These are phyloP conservation scores for Temnothorax nylanderi DNA, from an alignment of 1,140 invertebrate species.

Conservation along the genomic window DNA sequence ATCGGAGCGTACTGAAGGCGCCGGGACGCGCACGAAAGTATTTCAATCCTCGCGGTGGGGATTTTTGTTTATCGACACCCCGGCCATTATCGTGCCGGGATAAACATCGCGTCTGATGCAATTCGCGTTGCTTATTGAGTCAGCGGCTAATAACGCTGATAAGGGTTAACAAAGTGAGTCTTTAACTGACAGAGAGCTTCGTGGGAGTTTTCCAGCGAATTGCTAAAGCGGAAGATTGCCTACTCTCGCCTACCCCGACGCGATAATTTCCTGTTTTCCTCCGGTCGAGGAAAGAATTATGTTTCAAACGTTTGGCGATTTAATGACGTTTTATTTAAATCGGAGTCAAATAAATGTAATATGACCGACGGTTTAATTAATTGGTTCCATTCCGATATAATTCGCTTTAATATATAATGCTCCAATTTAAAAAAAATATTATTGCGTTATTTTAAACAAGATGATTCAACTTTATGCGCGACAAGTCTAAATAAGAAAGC, in stretches of 20 bases:
- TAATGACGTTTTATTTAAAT: neutral
- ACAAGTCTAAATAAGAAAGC: neutral
- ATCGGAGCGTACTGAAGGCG: conserved; percentile 73
- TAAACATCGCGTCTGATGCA: conserved; percentile 84
- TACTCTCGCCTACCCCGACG: conserved; percentile 19
- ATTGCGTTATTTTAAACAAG: conserved; percentile 2
- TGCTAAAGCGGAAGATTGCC: conserved; percentile 43
- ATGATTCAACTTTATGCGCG: neutral
- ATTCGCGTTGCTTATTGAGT: conserved; percentile 80
- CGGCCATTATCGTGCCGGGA: conserved; percentile 77
- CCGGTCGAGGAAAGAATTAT: neutral
- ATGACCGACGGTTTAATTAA: neutral
- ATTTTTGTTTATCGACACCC: conserved; percentile 81
- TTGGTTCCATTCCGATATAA: neutral
- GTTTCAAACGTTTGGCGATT: neutral
- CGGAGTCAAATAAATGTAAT: neutral
- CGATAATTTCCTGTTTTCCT: conserved; percentile 14
- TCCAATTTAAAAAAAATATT: neutral
- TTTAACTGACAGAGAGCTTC: conserved; percentile 71
- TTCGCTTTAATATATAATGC: neutral
- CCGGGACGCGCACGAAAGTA: conserved; percentile 72
- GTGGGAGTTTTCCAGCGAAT: conserved; percentile 77
- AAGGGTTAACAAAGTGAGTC: conserved; percentile 78
- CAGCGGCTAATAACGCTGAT: conserved; percentile 79
- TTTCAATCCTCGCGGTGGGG: conserved; percentile 77